Percentiles rank a stretch among this genome's conserved stretches.
These are phyloP conservation scores for Phyllotreta striolata DNA, from an alignment of 2,888 invertebrate genomes.

Conservation along the genomic window DNA sequence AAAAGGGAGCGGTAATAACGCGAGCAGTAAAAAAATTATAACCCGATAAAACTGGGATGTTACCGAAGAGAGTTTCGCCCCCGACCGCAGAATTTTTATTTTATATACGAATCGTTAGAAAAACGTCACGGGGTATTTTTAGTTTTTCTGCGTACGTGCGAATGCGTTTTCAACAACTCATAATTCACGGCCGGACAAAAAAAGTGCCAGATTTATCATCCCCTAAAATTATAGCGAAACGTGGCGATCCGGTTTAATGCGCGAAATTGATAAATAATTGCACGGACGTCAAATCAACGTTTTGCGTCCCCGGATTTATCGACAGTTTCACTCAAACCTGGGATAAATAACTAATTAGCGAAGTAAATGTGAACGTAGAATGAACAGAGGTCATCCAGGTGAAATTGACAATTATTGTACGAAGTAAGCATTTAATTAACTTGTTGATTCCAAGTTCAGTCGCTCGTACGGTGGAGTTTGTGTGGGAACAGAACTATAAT, in stretches of 20 bases:
- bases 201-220: too few species aligned
- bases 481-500: not conserved
- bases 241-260: not conserved
- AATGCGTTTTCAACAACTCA: too few species aligned
- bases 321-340: slow-evolving; percentile 6
- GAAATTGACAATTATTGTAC: slow-evolving; percentile 13
- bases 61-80: too few species aligned
- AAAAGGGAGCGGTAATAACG: not conserved
- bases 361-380: slow-evolving; percentile 12
- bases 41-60: not conserved
- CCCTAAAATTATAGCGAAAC: too few species aligned
- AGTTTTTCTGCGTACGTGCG: too few species aligned
- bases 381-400: slow-evolving; percentile 10
- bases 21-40: not conserved
- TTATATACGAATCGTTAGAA: too few species aligned
- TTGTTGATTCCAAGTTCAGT: slow-evolving; percentile 13
- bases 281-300: not conserved
- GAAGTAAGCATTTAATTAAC: slow-evolving; percentile 14
- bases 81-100: too few species aligned
- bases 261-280: slow-evolving; percentile 5
- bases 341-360: slow-evolving; percentile 14
- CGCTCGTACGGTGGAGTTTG: not conserved
- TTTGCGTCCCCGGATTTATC: slow-evolving; percentile 6
- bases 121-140: too few species aligned
- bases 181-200: too few species aligned